Evolutionary conservation across 1,140 invertebrate genomes (phyloP).

Genomic region (Drepana arcuata): DNA sequence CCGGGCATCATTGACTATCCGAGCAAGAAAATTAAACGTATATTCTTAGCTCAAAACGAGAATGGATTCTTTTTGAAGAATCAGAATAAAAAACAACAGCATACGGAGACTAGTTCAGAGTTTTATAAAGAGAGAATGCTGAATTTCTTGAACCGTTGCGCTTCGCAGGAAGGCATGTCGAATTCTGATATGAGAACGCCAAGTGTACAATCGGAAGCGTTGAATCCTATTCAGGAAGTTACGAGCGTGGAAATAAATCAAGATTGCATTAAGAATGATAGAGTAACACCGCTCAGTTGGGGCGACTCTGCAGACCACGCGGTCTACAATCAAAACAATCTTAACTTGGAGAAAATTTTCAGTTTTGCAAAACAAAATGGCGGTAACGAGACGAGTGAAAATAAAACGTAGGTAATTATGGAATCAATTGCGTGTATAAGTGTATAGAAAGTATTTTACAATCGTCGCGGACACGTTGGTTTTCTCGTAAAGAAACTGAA

Average conservation of each 20-base stretch:
- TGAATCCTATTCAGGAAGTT: conserved; percentile 44
- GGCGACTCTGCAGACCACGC: conserved; percentile 58
- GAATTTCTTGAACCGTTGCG: conserved; percentile 63
- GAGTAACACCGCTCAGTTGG: conserved; percentile 53
- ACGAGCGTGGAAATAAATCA: conserved; percentile 24
- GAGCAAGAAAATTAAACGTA: conserved; percentile 67
- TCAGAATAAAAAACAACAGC: conserved; percentile 54
- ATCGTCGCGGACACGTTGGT: too few species aligned
- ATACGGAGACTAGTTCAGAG: conserved; percentile 64
- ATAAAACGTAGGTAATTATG: too few species aligned
- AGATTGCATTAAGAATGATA: conserved; percentile 19
- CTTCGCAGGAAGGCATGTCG: conserved; percentile 41
- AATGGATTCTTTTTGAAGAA: conserved; percentile 68
- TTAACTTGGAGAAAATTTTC: conserved; percentile 64
- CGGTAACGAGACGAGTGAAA: conserved; percentile 4
- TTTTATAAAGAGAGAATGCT: conserved; percentile 68
- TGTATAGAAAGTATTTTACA: too few species aligned
- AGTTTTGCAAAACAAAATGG: conserved; percentile 35
- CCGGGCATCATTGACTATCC: conserved; percentile 72
- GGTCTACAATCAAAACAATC: conserved; percentile 64
- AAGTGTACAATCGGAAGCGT: conserved; percentile 43
- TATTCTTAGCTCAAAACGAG: conserved; percentile 68
- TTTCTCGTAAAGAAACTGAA: too few species aligned
- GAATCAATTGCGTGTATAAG: too few species aligned
- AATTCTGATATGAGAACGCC: conserved; percentile 43